Percentiles rank a stretch among this genome's conserved stretches.
Conservation (phyloP, 2,797 vertebrate species). For the Microctenopoma steveboyesi region DNA sequence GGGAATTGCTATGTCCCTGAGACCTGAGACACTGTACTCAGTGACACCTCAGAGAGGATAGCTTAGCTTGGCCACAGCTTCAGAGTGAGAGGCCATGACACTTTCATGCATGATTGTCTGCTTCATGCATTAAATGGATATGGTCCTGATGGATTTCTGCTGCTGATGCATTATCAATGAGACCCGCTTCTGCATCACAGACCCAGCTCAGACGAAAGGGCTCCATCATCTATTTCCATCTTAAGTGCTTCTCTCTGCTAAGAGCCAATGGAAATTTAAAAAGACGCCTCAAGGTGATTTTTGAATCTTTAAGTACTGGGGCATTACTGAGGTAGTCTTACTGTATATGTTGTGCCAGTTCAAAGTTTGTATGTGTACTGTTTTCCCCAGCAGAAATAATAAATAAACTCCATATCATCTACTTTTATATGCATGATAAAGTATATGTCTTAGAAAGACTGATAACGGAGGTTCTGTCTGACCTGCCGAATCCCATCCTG, state of each 20-base stretch:
- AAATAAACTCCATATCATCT: neutral
- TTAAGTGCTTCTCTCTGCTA: slow-evolving; percentile 47
- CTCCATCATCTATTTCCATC: slow-evolving; percentile 60
- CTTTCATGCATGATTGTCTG: slow-evolving; percentile 66
- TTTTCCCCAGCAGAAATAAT: neutral
- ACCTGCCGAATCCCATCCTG: slow-evolving; percentile 5
- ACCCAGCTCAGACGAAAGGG: slow-evolving; percentile 49
- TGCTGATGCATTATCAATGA: slow-evolving; percentile 84
- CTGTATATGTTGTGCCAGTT: neutral
- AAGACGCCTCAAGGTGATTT: slow-evolving; percentile 50
- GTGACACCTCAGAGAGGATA: slow-evolving; percentile 40
- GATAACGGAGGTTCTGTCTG: neutral
- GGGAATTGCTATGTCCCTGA: slow-evolving; percentile 11
- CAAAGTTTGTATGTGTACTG: neutral
- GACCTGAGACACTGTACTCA: slow-evolving; percentile 29
- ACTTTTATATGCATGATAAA: neutral
- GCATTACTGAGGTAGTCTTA: slow-evolving; percentile 14
- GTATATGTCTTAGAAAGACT: neutral
- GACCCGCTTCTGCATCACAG: slow-evolving; percentile 61
- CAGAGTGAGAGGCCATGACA: slow-evolving; percentile 37
- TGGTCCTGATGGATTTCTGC: slow-evolving; percentile 75
- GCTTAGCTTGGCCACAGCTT: slow-evolving; percentile 53
- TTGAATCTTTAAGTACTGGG: slow-evolving; percentile 33
- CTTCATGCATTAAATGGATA: slow-evolving; percentile 74
- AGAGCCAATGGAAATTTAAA: slow-evolving; percentile 58